Percentiles rank a stretch among this genome's conserved stretches.
Evolutionary conservation across 2,113 vertebrate genomes (phyloP).

Genomic region (Saimiri boliviensis): DNA sequence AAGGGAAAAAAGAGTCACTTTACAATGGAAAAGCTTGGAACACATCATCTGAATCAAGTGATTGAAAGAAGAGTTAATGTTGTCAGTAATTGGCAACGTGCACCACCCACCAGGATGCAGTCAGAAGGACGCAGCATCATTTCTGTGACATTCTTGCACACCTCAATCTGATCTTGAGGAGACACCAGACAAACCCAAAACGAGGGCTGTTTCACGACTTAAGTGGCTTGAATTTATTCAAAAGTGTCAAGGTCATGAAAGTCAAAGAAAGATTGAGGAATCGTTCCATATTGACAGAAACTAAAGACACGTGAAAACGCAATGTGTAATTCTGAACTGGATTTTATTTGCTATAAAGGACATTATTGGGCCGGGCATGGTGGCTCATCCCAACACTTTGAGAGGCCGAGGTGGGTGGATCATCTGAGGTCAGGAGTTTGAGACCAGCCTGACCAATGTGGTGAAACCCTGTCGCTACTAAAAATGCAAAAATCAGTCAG

Average conservation of each 20-base stretch:
- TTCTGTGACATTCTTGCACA: neutral
- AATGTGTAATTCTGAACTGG: neutral
- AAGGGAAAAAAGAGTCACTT: neutral
- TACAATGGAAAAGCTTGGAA: neutral
- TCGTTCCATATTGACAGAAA: neutral
- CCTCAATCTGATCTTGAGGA: neutral
- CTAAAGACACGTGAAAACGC: neutral
- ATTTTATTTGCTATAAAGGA: neutral
- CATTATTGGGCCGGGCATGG: neutral
- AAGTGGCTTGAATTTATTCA: neutral
- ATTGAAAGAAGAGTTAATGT: neutral
- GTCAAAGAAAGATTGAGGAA: neutral
- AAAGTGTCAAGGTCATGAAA: neutral
- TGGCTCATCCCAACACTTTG: neutral
- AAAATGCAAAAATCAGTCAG: too few relatives aligned
- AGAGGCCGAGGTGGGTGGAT: neutral
- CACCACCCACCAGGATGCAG: neutral
- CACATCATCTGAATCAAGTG: neutral
- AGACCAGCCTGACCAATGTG: neutral
- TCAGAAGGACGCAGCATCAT: accelerated
- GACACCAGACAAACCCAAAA: neutral
- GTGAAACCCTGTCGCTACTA: neutral
- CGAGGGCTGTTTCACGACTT: neutral
- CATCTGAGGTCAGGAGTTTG: neutral
- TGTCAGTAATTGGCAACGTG: neutral